Base-by-base conservation (phyloP, 2,888 invertebrate species). In the Leptopterna dolabrata region DNA sequence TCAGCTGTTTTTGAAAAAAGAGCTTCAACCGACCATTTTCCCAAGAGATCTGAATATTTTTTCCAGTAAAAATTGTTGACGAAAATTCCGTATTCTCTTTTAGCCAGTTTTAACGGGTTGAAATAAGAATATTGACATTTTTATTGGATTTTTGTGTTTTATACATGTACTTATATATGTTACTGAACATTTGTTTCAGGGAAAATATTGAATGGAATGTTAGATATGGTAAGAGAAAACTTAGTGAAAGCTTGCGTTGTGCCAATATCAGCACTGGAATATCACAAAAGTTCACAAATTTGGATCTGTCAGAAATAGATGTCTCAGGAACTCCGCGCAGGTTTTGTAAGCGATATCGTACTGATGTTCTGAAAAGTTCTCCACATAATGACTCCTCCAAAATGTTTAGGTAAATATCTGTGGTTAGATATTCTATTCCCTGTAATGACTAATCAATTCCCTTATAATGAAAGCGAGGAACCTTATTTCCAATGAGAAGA, bases 261-360 rank as follows among this genome's bases (percentile, higher is more conserved):
- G 36, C 2, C n/a, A 83, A 83, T n/a, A 70, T 29, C 41, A 76
- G 76, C 63, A 76, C 86, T 30, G 86, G 86, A 6, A 76, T 86
- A 11, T 86, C 86, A n/a, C 76, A 78, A 36, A 19, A 41, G 76
- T 86, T 86, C 70, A 76, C 76, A 7, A 45, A 71, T 55, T 86
- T 86, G 55, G 86, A 86, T 30, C 36, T 86, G 0, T 86, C 86
- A 14, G 86, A 86, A 76, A 86, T 86, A 14, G 83, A 83, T 24
- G 29, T 16, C 55, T 83, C 83, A 0, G 83, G 83, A 2, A 83
- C 83, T n/a, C 83, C 83, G 36, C 83, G 47, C 19, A 76, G 86
- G 55, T 76, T 76, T 51, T 47, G 24, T 47, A 86, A 76, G n/a
- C 14, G 55, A 36, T 30, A 47, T 76, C 76, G 76, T 41, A n/a